Evolutionary conservation across 2,888 invertebrate genomes (phyloP).

Genomic region (Dryobota labecula): DNA sequence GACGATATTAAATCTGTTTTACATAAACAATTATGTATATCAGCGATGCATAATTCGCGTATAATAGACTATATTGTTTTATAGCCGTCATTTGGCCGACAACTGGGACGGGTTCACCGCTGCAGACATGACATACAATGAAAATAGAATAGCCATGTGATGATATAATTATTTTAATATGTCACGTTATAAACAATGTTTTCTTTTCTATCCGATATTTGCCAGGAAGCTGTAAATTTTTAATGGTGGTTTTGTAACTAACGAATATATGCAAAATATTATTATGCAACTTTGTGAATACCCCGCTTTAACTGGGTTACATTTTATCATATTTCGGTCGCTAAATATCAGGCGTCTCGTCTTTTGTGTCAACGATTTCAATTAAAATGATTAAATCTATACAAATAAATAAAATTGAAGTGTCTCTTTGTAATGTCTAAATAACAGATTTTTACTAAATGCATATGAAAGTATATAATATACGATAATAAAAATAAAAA

Average conservation of each 20-base stretch:
- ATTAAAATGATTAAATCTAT: conserved; percentile 25
- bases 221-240: conserved; percentile 54
- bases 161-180: conserved; percentile 69
- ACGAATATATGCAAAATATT: conserved; percentile 19
- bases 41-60: conserved; percentile 19
- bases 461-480: too few relatives aligned
- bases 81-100: conserved; percentile 54
- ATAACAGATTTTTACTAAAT: too few relatives aligned
- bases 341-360: conserved; percentile 15
- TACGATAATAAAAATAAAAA: too few relatives aligned
- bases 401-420: too few relatives aligned
- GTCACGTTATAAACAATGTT: neutral
- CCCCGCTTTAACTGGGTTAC: conserved; percentile 51
- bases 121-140: conserved; percentile 62
- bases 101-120: conserved; percentile 61
- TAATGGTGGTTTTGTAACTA: conserved; percentile 23
- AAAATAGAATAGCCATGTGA: conserved; percentile 68
- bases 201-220: conserved; percentile 18
- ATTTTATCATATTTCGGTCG: conserved; percentile 41
- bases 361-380: conserved; percentile 52
- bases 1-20: conserved; percentile 41
- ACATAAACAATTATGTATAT: conserved; percentile 19
- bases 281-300: conserved; percentile 47
- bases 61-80: conserved; percentile 55
- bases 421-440: too few relatives aligned